Evolutionary conservation across 2,888 invertebrate genomes (phyloP), one percentile per base, ranked within the genome.

Genomic region (Lasius platythorax): DNA sequence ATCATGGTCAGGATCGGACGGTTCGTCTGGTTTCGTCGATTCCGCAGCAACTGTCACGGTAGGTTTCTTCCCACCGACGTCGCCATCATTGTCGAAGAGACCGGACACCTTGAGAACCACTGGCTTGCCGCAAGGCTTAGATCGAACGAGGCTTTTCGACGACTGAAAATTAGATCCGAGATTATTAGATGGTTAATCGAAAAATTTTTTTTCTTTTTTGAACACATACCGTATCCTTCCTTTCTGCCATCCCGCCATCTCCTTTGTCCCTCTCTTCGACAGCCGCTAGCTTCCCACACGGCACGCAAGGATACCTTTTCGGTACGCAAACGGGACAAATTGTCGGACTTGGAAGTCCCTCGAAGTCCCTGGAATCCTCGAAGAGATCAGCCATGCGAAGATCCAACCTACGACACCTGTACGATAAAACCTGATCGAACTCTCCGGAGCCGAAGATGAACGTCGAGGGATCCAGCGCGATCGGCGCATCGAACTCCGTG

Each of bases 1-100:
- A 90, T 97, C 97, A 90, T 97, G 97, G 74, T 97, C 96, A 0
- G 97, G 96, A 90, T 97, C 97, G 0, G 96, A 37, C 0, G 70
- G 15, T 18, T 87, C 67, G 0, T 74, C 67, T 0, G 83, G 84
- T 0, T 84, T 83, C 0, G 30, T 78, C 0, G 92, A 37, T 5
- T 37, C 90, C 0, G 92, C 81, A 0, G 89, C 90, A 0, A 94
- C 93, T 0, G 93, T 93, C 4, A 94, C 93, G 0, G 91, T 91
- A 0, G 93, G 93, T 28, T 90, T 89, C 37, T 89, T 90, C 2
- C 74, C 64, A 6, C 46, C 33, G 15, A 75, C 72, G 6, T 66
- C 40, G 12, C 83, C 82, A 0, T 87, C 88, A 3, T 89, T 89
- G 33, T 93, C 92, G n/a, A 93, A 64, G 0, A 94, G 87, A 0